These are phyloP conservation scores for Lasius fuliginosus DNA, from an alignment of 2,888 invertebrate genomes.

Conservation along the genomic window DNA sequence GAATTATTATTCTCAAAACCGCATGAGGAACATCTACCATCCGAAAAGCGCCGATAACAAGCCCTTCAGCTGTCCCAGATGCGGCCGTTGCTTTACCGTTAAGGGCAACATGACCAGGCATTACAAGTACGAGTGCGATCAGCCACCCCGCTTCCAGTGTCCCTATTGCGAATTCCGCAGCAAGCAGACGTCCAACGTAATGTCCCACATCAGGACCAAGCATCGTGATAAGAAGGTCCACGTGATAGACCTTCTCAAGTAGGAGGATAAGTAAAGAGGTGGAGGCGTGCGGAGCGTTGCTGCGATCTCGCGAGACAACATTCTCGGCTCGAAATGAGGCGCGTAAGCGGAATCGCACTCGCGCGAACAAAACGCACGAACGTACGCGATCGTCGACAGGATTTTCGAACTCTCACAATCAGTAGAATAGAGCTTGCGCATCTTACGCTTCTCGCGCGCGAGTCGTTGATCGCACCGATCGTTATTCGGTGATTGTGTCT, in stretches of 20 bases:
- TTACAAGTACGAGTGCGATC: conserved; percentile 84
- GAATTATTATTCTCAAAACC: conserved; percentile 66
- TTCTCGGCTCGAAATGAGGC: not conserved
- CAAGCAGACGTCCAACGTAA: conserved; percentile 83
- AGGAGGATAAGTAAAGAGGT: conserved; percentile 53
- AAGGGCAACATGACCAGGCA: conserved; percentile 84
- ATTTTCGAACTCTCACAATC: not conserved
- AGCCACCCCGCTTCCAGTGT: conserved; percentile 82
- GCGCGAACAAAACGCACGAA: not conserved
- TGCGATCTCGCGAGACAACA: not conserved
- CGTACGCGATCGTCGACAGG: not conserved
- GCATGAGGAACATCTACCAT: conserved; percentile 60
- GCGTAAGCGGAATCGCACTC: conserved; percentile 18
- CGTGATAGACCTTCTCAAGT: conserved; percentile 70
- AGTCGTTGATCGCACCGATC: not conserved
- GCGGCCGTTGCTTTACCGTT: conserved; percentile 82
- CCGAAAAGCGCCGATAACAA: conserved; percentile 69
- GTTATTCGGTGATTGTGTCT: not conserved
- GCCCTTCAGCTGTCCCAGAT: conserved; percentile 83
- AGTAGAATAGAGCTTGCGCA: not conserved
- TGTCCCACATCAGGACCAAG: conserved; percentile 81
- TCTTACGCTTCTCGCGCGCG: not conserved
- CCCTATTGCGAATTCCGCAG: conserved; percentile 83
- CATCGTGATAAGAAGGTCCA: conserved; percentile 77
- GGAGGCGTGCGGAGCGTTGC: not conserved